Evolutionary conservation across 2,113 vertebrate species (phyloP).

Genomic region (Ondatra zibethicus): DNA sequence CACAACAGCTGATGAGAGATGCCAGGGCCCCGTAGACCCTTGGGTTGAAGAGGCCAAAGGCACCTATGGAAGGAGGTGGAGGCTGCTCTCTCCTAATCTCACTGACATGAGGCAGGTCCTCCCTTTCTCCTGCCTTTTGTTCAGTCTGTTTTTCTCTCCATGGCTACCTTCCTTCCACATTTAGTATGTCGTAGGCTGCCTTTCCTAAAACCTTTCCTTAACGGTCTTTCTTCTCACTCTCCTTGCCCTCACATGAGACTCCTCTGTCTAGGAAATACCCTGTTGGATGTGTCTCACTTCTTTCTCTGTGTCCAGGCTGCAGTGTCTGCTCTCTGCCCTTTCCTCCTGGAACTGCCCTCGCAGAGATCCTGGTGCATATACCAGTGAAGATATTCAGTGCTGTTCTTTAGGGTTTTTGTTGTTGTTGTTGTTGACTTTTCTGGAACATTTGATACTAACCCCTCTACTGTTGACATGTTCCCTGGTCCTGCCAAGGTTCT

Average conservation of each 20-base stretch:
- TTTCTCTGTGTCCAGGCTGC: background rate
- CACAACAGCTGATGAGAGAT: background rate
- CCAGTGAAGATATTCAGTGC: background rate
- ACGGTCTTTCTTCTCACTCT: background rate
- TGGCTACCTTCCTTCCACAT: background rate
- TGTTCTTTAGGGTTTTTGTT: background rate
- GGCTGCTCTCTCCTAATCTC: background rate
- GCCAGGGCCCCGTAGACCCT: background rate
- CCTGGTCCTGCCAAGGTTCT: constrained; percentile 12
- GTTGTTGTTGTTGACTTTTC: background rate
- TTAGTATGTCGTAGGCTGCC: background rate
- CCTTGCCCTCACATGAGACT: background rate
- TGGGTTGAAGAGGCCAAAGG: background rate
- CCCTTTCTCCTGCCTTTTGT: background rate
- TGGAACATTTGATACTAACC: background rate
- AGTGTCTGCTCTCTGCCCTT: background rate
- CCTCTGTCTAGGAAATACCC: background rate
- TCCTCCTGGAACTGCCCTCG: background rate
- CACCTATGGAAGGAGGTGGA: background rate
- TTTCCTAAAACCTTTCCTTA: background rate
- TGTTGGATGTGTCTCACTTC: background rate
- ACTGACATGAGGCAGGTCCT: background rate
- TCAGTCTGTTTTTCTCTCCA: background rate
- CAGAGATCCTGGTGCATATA: background rate
- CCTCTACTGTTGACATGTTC: background rate